Base-by-base conservation (phyloP, 2,888 invertebrate species). In the Drosophila infuscata region DNA sequence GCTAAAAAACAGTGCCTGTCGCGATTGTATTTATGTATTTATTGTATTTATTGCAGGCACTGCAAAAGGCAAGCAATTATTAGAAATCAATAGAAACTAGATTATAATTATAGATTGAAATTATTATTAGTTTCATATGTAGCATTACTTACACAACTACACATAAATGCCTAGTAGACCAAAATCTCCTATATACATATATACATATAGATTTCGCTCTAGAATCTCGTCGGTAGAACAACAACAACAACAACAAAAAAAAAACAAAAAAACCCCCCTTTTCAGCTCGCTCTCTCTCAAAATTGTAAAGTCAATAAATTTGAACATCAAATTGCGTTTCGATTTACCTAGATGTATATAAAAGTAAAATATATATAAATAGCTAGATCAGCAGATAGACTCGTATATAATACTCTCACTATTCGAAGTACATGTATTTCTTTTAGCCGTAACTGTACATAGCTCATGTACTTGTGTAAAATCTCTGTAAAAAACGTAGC, bases 381-480 rank as follows among this genome's bases (percentile, higher is more conserved):
- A 59, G 20, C 38, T 79, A 75, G 54, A 61, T 54, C 41, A 43
- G 72, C 48, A 60, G 70, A 17, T 69, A 70, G 69, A 35, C 43
- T 36, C 33, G 33, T 41, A 41, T 43, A 41, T 43, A 25, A 41
- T 56, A 29, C 29, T 49, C 25, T 35, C 41, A 52, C 41, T 61
- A 36, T 60, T 53, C 38, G 74, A 64, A 48, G 60, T 58, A 76
- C 59, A 52, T 49, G 70, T 64, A 70, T 38, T 57, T 35, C 35
- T 30, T 43, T 52, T 75, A 75, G 70, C 57, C 32, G 51, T 74
- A 77, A 60, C 20, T 79, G 64, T 80, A 75, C 49, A 74, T 75
- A 61, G 17, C 20, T 61, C 29, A 53, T 73, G 78, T 77, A 72
- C 52, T 53, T 35, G 65, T 48, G 61, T 68, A 59, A 57, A 63